A percentile compares a stretch with the other conserved stretches of the same genome.
Evolutionary conservation across 1,140 invertebrate genomes (phyloP).

Genomic region (Andricus grossulariae): DNA sequence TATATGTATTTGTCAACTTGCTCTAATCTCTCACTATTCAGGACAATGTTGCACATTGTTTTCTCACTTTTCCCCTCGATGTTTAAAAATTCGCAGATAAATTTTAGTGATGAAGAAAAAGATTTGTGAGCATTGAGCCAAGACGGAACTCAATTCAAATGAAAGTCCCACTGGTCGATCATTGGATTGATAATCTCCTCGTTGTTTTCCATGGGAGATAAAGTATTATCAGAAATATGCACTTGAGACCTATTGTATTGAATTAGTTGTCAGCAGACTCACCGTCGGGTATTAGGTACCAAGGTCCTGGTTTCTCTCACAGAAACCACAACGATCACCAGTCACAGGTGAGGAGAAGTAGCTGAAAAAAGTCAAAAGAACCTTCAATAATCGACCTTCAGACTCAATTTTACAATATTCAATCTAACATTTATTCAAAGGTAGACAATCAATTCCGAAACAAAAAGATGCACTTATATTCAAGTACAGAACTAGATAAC

Average conservation of each 20-base stretch:
- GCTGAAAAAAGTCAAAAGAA: slow-evolving; percentile 51
- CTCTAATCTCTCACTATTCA: too few relatives aligned
- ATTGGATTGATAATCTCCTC: slow-evolving; percentile 12
- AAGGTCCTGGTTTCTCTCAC: slow-evolving; percentile 61
- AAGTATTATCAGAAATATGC: slow-evolving; percentile 22
- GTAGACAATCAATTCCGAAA: too few relatives aligned
- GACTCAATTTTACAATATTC: not conserved
- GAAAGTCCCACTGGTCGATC: not conserved
- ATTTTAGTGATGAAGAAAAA: not conserved
- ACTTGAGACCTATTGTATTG: slow-evolving; percentile 3
- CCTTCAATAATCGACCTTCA: not conserved
- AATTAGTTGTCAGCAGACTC: slow-evolving; percentile 46
- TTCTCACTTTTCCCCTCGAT: too few relatives aligned
- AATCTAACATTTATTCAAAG: too few relatives aligned
- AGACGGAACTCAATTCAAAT: not conserved
- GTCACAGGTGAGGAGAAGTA: slow-evolving; percentile 47
- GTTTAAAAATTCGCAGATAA: not conserved
- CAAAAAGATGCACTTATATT: too few relatives aligned
- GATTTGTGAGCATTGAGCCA: not conserved
- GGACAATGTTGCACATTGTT: too few relatives aligned
- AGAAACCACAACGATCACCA: slow-evolving; percentile 68
- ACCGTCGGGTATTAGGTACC: slow-evolving; percentile 64
- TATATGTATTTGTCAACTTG: too few relatives aligned
- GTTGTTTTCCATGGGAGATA: slow-evolving; percentile 23
- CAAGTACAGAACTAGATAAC: too few relatives aligned